Conservation (phyloP, 2,888 invertebrate species). For the Latrodectus hesperus region DNA sequence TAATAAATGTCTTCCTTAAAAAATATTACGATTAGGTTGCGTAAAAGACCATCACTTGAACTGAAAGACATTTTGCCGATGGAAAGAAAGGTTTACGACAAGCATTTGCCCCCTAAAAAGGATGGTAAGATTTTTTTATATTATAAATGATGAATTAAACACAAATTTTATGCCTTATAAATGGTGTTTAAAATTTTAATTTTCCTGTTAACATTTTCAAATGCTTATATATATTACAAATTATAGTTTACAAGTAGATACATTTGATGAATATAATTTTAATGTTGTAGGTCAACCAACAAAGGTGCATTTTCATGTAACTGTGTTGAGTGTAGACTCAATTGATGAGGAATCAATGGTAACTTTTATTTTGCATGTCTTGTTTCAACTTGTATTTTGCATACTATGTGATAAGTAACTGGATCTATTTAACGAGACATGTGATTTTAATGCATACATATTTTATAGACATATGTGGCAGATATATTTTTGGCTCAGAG, state of each 20-base stretch:
- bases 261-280: too few species aligned
- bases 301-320: conserved; percentile 91
- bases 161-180: too few species aligned
- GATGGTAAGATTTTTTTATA: conserved; percentile 74
- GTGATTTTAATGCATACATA: not conserved
- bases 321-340: conserved; percentile 91
- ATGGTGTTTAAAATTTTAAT: too few species aligned
- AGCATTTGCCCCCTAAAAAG: conserved; percentile 90
- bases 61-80: conserved; percentile 89
- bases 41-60: conserved; percentile 61
- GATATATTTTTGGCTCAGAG: conserved; percentile 94
- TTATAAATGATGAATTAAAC: not conserved
- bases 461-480: conserved; percentile 89
- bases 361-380: not conserved
- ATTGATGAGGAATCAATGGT: conserved; percentile 97
- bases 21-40: conserved; percentile 20
- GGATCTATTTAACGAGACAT: not conserved
- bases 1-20: too few species aligned
- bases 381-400: not conserved
- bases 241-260: too few species aligned
- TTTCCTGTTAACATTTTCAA: too few species aligned
- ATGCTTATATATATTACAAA: too few species aligned
- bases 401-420: not conserved
- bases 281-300: conserved; percentile 83
- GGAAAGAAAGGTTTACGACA: conserved; percentile 90